Conservation (phyloP, 2,888 invertebrate genomes). For the Congeria kusceri region DNA sequence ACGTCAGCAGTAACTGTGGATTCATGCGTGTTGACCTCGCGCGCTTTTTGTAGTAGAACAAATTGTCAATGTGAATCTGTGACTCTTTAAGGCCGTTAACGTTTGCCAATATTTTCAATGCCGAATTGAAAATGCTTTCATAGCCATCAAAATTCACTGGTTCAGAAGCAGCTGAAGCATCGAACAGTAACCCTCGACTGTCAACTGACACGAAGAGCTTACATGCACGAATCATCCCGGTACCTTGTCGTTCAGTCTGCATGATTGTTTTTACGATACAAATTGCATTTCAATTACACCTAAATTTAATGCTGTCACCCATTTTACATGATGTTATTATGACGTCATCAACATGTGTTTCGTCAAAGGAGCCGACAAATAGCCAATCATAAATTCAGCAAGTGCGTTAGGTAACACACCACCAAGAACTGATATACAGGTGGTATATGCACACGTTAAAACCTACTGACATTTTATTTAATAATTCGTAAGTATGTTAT, state of each 20-base stretch:
- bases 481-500: no score
- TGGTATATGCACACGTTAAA: no score
- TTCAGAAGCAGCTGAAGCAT: conserved; percentile 53
- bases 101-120: conserved; percentile 34
- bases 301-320: no score
- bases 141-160: conserved; percentile 60
- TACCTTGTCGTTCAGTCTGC: no score
- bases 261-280: no score
- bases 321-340: conserved; percentile 17
- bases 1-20: conserved; percentile 43
- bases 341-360: conserved; percentile 58
- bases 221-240: conserved; percentile 37
- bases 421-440: neutral
- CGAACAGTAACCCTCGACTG: conserved; percentile 49
- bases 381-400: neutral
- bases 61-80: conserved; percentile 16
- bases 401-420: conserved; percentile 1
- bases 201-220: conserved; percentile 57
- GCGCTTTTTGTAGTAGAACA: conserved; percentile 63
- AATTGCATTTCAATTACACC: no score
- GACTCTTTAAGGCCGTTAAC: conserved; percentile 29
- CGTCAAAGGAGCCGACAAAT: conserved; percentile 41
- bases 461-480: no score
- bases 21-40: conserved; percentile 57
- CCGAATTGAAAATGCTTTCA: conserved; percentile 62